phyloP scores from a whole-genome alignment of 2,797 vertebrate genomes.

The Sebastes hubbsi region DNA sequence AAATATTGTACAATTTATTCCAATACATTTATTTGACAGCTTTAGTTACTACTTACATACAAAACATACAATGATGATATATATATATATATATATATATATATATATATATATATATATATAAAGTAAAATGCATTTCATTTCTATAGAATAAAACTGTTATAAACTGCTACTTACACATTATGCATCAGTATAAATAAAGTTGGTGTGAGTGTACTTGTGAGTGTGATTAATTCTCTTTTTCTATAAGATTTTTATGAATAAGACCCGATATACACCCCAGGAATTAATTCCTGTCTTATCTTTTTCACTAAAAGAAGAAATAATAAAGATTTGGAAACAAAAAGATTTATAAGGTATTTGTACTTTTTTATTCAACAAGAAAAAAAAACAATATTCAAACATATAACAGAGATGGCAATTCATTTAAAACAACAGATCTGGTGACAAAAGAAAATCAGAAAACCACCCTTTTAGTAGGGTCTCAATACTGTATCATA shows the following conservation, averaged over 20 bases:
- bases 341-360: background rate
- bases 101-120: too few relatives aligned
- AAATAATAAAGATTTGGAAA: background rate
- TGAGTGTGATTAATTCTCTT: background rate
- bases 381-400: background rate
- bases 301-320: background rate
- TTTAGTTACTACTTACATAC: too few relatives aligned
- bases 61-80: too few relatives aligned
- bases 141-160: too few relatives aligned
- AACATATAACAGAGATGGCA: constrained; percentile 7
- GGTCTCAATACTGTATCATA: background rate
- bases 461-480: background rate
- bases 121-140: too few relatives aligned
- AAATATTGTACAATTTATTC: too few relatives aligned
- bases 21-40: too few relatives aligned
- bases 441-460: background rate
- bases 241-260: background rate
- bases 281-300: background rate
- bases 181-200: too few relatives aligned
- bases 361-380: constrained; percentile 20
- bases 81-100: too few relatives aligned
- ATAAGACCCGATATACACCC: background rate
- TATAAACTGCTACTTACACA: too few relatives aligned
- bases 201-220: too few relatives aligned
- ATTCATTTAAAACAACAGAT: background rate